Evolutionary conservation across 2,888 invertebrate species (phyloP), one percentile per base, ranked within the genome.

Genomic region (Mimachlamys varia): DNA sequence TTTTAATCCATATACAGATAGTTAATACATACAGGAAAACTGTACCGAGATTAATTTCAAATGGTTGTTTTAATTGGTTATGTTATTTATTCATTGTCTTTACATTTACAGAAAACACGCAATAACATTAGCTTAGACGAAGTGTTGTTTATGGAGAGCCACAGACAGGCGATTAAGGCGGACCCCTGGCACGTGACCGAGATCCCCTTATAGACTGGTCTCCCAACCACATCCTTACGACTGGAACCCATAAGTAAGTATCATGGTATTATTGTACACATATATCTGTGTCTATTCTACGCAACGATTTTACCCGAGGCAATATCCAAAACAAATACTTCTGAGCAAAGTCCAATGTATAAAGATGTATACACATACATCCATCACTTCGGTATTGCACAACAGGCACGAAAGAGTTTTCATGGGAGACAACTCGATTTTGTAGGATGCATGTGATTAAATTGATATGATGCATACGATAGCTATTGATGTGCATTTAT

Each of bases 131-230:
- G 17, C 15, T 5, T 22, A 22, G 76, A 76, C 27, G 76, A 76
- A 27, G 76, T 76, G 27, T 33, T 76, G 76, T 76, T 76, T 76
- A 76, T 76, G 76, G 76, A 76, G 12, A 33, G 76, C 15, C 76
- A 76, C 33, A 27, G 76, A 27, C 33, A 76, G 76, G 76, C 76
- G 2, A 76, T 76, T 0, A 76, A 76, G 76, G 33, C 12, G 76
- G 76, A 76, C 7, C 76, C 76, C 33, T 76, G 76, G 76, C 17
- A 76, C 15, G 76, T 76, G 12, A 76, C 76, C 76, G 76, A 76
- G 76, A 76, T 76, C 76, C 76, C 76, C 76, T 76, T 27, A 76
- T 76, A 76, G 76, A 76, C 76, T 33, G 76, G 76, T 76, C 76
- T 33, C 76, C 76, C 76, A 76, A 76, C 76, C 76, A 76, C 27